Percentiles rank a stretch among this genome's conserved stretches.
Evolutionary conservation across 2,888 invertebrate genomes (phyloP).

Genomic region (Plagodis dolabraria): DNA sequence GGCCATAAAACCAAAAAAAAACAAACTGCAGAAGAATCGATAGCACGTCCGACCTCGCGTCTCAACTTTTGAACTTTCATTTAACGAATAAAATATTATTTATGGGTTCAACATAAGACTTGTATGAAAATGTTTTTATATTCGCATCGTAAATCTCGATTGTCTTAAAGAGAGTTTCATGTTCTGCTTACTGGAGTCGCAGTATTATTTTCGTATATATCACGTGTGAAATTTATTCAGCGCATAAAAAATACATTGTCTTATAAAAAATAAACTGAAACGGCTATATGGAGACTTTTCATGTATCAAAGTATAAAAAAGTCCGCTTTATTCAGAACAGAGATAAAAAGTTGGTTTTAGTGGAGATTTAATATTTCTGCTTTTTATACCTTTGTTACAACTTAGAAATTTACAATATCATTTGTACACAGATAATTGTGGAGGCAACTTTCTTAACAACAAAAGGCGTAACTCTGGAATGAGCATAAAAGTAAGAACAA

Average conservation of each 20-base stretch:
- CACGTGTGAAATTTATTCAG: constrained; percentile 10
- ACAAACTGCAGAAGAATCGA: background rate
- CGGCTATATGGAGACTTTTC: constrained; percentile 4
- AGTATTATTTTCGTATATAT: constrained; percentile 7
- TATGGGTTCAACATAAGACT: background rate
- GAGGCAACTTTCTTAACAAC: constrained; percentile 11
- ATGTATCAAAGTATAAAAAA: constrained; percentile 7
- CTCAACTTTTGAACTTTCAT: constrained; percentile 5
- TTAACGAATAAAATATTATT: constrained; percentile 5
- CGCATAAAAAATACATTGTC: constrained; percentile 13
- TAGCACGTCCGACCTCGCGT: background rate
- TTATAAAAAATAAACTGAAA: constrained; percentile 6
- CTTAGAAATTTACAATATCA: constrained; percentile 1
- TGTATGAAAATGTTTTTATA: constrained; percentile 1
- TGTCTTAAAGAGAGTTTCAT: constrained; percentile 12
- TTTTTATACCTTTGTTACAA: constrained; percentile 2
- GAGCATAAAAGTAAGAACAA: constrained; percentile 13
- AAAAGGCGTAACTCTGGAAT: constrained; percentile 6
- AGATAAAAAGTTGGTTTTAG: background rate
- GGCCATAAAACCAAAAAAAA: background rate
- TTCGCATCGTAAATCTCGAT: constrained; percentile 21
- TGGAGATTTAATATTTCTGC: background rate
- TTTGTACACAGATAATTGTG: background rate
- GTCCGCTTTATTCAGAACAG: background rate
- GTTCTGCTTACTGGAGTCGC: constrained; percentile 4